Evolutionary conservation across 2,797 vertebrate genomes (phyloP).

Genomic region (Carcharodon carcharias): DNA sequence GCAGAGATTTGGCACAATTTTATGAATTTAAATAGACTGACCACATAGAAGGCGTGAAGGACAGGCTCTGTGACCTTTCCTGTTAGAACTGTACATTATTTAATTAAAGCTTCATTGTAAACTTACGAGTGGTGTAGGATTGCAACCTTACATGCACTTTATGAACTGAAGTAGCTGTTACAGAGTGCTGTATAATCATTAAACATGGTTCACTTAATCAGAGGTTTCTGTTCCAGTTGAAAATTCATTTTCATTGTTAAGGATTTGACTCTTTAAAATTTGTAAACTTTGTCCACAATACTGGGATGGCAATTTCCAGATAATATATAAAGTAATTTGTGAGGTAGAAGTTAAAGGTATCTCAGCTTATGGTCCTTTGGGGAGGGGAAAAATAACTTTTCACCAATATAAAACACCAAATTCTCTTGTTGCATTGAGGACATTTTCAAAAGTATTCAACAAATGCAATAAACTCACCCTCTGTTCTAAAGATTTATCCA

Average conservation of each 20-base stretch:
- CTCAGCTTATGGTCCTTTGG: neutral
- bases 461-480: neutral
- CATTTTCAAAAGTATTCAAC: neutral
- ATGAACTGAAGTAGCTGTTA: neutral
- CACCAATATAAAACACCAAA: neutral
- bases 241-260: neutral
- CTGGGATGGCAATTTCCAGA: neutral
- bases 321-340: neutral
- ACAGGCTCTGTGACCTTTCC: neutral
- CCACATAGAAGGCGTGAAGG: neutral
- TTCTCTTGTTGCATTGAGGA: neutral
- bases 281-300: neutral
- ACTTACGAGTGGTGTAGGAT: neutral
- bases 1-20: neutral
- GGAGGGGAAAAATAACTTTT: neutral
- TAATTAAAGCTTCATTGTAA: neutral
- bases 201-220: neutral
- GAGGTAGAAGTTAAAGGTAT: neutral
- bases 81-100: neutral
- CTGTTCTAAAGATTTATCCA: neutral
- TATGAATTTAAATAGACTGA: neutral
- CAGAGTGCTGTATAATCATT: neutral
- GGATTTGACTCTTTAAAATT: neutral
- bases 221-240: neutral
- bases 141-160: neutral